Percentiles rank a stretch among this genome's conserved stretches.
Conservation (phyloP, 2,113 vertebrate genomes). For the Planiliza haematocheilus region DNA sequence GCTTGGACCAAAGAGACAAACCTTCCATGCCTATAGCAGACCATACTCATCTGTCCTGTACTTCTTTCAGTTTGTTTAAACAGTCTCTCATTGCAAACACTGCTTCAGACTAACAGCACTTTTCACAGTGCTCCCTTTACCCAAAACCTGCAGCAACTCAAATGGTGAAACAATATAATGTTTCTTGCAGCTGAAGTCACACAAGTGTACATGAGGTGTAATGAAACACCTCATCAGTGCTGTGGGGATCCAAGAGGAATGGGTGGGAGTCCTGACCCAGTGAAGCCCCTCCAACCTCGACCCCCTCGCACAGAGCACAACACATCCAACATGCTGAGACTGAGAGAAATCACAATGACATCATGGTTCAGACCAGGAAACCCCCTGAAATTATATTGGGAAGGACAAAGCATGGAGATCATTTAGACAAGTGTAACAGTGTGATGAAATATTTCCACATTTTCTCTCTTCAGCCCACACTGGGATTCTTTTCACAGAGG, state of each 20-base stretch:
- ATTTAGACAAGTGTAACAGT: constrained; percentile 44
- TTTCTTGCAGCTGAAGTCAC: constrained; percentile 35
- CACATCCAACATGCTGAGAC: constrained; percentile 39
- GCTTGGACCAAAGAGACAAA: background rate
- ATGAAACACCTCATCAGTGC: constrained; percentile 62
- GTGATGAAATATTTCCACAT: constrained; percentile 51
- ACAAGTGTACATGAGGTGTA: constrained; percentile 40
- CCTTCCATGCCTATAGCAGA: no score
- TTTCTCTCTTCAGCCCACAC: constrained; percentile 26
- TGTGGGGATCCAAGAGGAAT: constrained; percentile 36
- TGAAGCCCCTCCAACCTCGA: constrained; percentile 29
- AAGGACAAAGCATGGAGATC: constrained; percentile 36
- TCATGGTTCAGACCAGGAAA: constrained; percentile 60
- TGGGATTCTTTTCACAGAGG: constrained; percentile 22
- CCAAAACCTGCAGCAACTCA: constrained; percentile 31
- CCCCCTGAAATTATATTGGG: constrained; percentile 40
- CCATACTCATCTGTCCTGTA: background rate
- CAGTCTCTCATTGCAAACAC: constrained; percentile 1
- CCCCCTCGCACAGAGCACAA: constrained; percentile 46
- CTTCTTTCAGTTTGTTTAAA: constrained; percentile 1
- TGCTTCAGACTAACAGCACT: constrained; percentile 5
- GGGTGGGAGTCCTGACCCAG: constrained; percentile 42
- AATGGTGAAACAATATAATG: constrained; percentile 30
- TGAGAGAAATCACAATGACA: constrained; percentile 45
- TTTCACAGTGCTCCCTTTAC: constrained; percentile 19